Evolutionary conservation across 2,113 vertebrate genomes (phyloP), one percentile per base, ranked within the genome.

Genomic region (Oreochromis tanganicae): DNA sequence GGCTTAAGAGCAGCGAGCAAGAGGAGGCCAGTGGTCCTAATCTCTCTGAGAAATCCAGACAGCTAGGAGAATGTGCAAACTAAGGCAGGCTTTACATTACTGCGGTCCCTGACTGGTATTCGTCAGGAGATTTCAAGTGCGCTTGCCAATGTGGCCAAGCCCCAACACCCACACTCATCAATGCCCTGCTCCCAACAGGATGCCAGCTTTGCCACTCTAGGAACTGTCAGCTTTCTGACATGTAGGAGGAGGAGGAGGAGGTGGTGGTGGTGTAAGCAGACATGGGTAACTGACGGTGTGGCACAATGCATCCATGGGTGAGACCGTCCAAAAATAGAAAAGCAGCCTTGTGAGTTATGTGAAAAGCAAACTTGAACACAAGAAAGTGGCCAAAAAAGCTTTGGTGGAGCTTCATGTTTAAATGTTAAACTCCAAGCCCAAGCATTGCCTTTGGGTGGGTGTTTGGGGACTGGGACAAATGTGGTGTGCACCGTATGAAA

Each of bases 301-400:
- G 90, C 89, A 95, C 90, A 95, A 95, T 94, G 93, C 92, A 93
- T 88, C 82, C 80, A 85, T 80, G 91, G 93, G 91, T 94, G 94
- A 88, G 84, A 84, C 27, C 66, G 81, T 81, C 93, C 92, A 91
- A 94, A 96, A 96, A 96, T 96, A 96, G 95, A 91, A 91, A 87
- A 79, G 43, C 41, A 82, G 55, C 55, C 59, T 81, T 52, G 55
- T 41, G 57, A 80, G 84, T 41, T 84, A 68, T 81, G 84, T 59
- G 36, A 66, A 80, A 85, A 82, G 21, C 50, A 66, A 63, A 87
- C 34, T 61, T 83, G 29, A 46, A 56, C 24, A 63, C 21, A n/a
- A 89, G 80, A 38, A 38, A 78, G 46, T 52, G 73, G 9, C 5
- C 68, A 73, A 48, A 29, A 73, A 68, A 4, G 68, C 41, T 73